These are phyloP conservation scores for Potamarius usumacintae DNA, from an alignment of 2,113 vertebrate genomes.

Conservation along the genomic window DNA sequence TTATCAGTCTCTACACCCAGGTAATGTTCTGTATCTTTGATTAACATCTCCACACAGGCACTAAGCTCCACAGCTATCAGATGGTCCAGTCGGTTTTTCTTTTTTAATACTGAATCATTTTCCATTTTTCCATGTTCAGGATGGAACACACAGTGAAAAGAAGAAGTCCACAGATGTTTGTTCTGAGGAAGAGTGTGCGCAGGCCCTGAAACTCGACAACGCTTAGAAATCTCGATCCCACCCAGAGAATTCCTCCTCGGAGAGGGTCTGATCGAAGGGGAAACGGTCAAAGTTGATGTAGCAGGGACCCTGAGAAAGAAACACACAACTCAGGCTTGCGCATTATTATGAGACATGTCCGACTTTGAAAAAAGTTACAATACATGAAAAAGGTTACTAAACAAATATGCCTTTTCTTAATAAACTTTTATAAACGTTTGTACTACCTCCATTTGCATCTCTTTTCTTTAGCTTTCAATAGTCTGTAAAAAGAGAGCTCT, in stretches of 20 bases:
- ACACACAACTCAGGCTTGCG: neutral
- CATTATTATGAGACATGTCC: neutral
- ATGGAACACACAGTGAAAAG: neutral
- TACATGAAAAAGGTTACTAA: no score
- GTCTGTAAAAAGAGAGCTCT: no score
- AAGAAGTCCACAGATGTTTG: neutral
- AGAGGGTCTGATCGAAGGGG: slow-evolving; percentile 65
- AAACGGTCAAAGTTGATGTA: slow-evolving; percentile 78
- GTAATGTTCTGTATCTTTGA: neutral
- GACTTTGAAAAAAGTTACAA: neutral
- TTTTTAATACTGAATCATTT: slow-evolving; percentile 3
- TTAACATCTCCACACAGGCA: neutral
- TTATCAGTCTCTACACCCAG: neutral
- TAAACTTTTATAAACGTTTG: no score
- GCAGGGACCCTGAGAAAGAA: slow-evolving; percentile 68
- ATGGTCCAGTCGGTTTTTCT: neutral
- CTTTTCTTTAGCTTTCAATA: no score
- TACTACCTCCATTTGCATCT: no score
- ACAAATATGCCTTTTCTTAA: no score
- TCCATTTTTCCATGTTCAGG: neutral
- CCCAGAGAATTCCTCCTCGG: slow-evolving; percentile 74
- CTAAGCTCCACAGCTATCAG: neutral
- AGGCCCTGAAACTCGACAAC: neutral
- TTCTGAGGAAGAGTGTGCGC: neutral
- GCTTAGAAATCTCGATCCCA: slow-evolving; percentile 78